phyloP scores from a whole-genome alignment of 2,888 invertebrate genomes.

The Alentia gelatinosa region DNA sequence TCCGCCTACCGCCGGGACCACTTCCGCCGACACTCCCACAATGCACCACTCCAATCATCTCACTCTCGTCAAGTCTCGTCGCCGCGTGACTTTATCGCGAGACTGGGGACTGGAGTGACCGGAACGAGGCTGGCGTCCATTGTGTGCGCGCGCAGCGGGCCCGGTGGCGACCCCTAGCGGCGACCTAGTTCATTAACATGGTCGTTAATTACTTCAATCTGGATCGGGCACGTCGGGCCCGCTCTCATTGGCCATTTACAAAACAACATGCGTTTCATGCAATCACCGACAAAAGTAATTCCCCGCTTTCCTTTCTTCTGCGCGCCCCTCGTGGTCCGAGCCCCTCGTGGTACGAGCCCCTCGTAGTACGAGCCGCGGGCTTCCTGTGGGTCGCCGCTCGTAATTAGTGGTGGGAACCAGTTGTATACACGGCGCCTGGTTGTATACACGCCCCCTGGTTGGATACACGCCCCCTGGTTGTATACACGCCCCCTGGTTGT shows the following conservation, averaged over 20 bases:
- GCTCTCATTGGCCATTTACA: slow-evolving; percentile 8
- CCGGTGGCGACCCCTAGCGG: slow-evolving; percentile 1
- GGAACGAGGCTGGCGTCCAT: background rate
- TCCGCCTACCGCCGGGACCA: background rate
- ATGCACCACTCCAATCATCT: background rate
- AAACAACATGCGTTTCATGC: slow-evolving; percentile 32
- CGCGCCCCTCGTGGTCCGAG: no score
- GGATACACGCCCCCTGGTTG: no score
- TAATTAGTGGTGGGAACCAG: no score
- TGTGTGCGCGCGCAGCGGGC: slow-evolving; percentile 9
- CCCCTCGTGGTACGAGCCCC: no score
- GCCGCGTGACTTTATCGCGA: slow-evolving; percentile 40
- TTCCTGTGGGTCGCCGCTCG: no score
- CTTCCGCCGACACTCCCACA: background rate
- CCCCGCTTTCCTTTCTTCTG: background rate
- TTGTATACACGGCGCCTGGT: no score
- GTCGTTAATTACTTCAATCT: slow-evolving; percentile 32
- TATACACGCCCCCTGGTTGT: no score
- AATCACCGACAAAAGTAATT: slow-evolving; percentile 14
- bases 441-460: no score
- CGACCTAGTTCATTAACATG: background rate
- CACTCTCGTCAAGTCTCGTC: background rate
- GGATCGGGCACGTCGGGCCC: background rate
- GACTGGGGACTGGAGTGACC: slow-evolving; percentile 3
- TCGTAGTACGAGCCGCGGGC: no score